Percentiles rank a stretch among this genome's conserved stretches.
phyloP scores from a whole-genome alignment of 2,113 vertebrate genomes.

The Indicator maculatus region DNA sequence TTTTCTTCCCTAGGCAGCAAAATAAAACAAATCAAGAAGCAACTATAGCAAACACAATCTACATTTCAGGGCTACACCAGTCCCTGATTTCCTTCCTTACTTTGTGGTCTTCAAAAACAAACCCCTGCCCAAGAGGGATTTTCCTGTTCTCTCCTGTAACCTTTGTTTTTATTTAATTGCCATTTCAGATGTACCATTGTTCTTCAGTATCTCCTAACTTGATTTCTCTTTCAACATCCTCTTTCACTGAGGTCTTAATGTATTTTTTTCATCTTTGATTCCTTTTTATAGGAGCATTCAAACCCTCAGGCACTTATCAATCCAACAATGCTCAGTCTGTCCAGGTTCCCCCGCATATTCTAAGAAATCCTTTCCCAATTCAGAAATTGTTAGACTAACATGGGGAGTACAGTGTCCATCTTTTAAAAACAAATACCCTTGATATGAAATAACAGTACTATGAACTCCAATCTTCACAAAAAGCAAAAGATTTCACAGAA shows the following conservation, averaged over 20 bases:
- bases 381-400: not conserved
- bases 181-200: constrained; percentile 4
- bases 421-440: not conserved
- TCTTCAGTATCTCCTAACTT: not conserved
- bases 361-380: not conserved
- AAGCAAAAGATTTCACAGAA: not conserved
- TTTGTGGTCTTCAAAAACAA: not conserved
- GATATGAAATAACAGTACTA: not conserved
- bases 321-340: not conserved
- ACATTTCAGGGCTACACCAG: not conserved
- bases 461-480: not conserved
- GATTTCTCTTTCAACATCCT: not conserved
- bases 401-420: not conserved
- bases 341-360: not conserved
- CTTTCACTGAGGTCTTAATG: not conserved
- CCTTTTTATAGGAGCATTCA: not conserved
- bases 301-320: not conserved
- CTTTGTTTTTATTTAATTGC: constrained; percentile 8
- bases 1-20: constrained; percentile 8
- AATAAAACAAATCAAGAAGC: constrained; percentile 17
- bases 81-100: not conserved
- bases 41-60: constrained; percentile 1
- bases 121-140: not conserved
- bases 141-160: not conserved
- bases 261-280: not conserved